Evolutionary conservation across 37 sponge, comb jelly and placozoan genomes (phyloP), one percentile per base, ranked within the genome.

Genomic region (Beroe forskalii): DNA sequence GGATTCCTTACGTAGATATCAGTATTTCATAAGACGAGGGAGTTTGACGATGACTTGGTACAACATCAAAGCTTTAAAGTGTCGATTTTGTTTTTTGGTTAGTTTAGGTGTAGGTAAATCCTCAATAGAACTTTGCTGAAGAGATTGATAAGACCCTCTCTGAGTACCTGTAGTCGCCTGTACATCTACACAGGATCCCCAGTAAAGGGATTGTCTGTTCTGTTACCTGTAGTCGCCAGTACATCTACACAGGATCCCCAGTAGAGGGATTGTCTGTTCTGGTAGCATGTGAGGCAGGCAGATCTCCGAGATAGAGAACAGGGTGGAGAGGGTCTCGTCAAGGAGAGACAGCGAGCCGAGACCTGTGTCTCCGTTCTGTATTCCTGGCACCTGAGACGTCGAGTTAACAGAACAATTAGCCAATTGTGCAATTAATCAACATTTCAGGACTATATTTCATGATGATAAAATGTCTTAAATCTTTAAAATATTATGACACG

Each of bases 291-390:
- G 86, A 6, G 86, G 86, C 25, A 80, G 86, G 42, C 86, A 80
- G 4, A 80, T 41, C 86, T 80, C 86, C 1, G 86, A 41, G 1
- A 80, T 32, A 1, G 86, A 80, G 44, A 80, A 25, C 0, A 80
- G 55, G 19, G 86, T 80, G 1, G 86, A 17, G 0, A 80, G 44
- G 35, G 86, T 80, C 8, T 80, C 86, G 24, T 80, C 86, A 14
- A 69, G 37, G 37, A 69, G 39, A 22, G 30, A 35, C 24, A n/a
- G 44, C 25, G 8, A 23, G 1, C 86, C 86, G 9, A 80, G 30
- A 19, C 86, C 86, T 25, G 86, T 80, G 28, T 80, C 86, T 1
- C 86, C 86, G 28, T 32, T 38, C 30, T 80, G 86, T 44, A 80
- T 80, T 0, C 55, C 55, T 30, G 86, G 86, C 25, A 80, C 86